These are phyloP conservation scores for Hydropotes inermis DNA, from an alignment of 2,113 vertebrate species.

Conservation along the genomic window DNA sequence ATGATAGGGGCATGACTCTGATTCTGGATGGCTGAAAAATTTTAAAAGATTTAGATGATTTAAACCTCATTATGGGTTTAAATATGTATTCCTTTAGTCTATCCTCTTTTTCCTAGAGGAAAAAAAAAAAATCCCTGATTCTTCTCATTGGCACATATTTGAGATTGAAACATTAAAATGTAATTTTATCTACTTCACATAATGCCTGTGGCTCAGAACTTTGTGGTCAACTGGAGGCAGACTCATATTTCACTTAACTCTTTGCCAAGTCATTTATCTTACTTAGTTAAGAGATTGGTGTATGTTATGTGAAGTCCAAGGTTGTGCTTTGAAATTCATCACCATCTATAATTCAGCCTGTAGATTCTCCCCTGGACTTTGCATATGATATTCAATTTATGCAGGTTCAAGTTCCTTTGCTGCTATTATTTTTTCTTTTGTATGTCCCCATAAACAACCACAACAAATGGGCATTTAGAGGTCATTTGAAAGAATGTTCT, in stretches of 20 bases:
- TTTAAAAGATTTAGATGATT: background rate
- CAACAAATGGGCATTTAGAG: background rate
- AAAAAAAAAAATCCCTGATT: background rate
- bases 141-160: background rate
- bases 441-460: background rate
- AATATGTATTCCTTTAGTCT: background rate
- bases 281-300: background rate
- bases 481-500: background rate
- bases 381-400: background rate
- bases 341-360: background rate
- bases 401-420: background rate
- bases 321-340: background rate
- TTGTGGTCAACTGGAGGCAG: background rate
- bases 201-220: background rate
- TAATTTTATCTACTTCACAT: background rate
- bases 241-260: background rate
- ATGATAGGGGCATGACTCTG: background rate
- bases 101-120: background rate
- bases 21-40: background rate
- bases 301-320: background rate
- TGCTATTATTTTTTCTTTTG: background rate
- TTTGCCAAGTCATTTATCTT: background rate
- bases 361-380: background rate
- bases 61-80: background rate
- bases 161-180: background rate